These are phyloP conservation scores for Pteronotus mesoamericanus DNA, from an alignment of 2,797 vertebrate genomes.

Conservation along the genomic window DNA sequence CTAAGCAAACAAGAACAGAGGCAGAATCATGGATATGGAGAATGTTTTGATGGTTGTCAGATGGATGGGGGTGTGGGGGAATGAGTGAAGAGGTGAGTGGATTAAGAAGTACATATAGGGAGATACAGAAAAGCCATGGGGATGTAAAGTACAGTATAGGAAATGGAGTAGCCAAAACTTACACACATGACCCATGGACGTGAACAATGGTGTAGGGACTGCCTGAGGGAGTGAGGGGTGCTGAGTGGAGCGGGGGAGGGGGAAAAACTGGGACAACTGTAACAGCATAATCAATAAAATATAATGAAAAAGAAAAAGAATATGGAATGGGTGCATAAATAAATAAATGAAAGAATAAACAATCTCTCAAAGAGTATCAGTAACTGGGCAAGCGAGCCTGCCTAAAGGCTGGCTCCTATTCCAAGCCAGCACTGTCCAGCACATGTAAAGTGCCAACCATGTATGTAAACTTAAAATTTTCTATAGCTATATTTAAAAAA, in stretches of 20 bases:
- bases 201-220: too few species aligned
- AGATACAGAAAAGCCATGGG: background rate
- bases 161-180: too few species aligned
- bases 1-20: background rate
- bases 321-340: fast-evolving
- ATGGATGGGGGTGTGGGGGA: background rate
- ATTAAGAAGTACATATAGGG: background rate
- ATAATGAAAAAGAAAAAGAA: background rate
- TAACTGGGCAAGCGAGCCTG: background rate
- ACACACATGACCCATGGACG: too few species aligned
- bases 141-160: background rate
- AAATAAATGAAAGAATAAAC: background rate
- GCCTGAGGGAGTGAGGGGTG: too few species aligned
- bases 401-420: background rate
- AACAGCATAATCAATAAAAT: background rate
- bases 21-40: background rate
- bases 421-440: background rate
- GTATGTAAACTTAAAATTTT: too few species aligned
- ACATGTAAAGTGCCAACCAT: background rate
- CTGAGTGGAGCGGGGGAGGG: background rate
- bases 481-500: background rate
- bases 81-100: background rate
- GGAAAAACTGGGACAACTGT: background rate
- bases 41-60: background rate
- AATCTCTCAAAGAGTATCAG: background rate